These are phyloP conservation scores for Hemicentrotus pulcherrimus DNA, from an alignment of 35 echinoderm and acorn worm genomes.

Conservation along the genomic window DNA sequence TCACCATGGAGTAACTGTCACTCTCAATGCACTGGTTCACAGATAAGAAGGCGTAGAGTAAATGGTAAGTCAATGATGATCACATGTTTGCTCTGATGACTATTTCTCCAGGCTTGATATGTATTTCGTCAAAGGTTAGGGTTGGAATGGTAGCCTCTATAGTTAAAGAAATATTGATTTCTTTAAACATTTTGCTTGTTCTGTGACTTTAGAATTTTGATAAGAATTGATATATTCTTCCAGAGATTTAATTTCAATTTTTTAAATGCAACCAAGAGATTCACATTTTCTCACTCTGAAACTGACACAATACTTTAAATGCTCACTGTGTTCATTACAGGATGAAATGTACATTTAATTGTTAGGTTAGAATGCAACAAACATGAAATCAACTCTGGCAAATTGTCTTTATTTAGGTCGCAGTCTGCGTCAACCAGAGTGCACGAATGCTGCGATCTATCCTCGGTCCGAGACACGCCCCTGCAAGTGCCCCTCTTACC, in stretches of 20 bases:
- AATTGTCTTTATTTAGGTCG: slow-evolving; percentile 10
- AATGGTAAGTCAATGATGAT: slow-evolving; percentile 53
- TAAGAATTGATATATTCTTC: too few relatives aligned
- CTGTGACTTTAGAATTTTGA: too few relatives aligned
- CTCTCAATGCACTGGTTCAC: slow-evolving; percentile 55
- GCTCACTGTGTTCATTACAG: background rate
- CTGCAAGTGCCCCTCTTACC: slow-evolving; percentile 64
- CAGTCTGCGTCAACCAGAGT: slow-evolving; percentile 36
- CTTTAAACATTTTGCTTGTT: too few relatives aligned
- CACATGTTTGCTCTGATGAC: background rate
- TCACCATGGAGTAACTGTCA: slow-evolving; percentile 69
- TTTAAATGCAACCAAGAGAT: too few relatives aligned
- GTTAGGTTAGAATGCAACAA: background rate
- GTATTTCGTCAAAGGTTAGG: too few relatives aligned
- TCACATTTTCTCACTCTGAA: too few relatives aligned
- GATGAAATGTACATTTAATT: background rate
- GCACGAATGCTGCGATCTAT: slow-evolving; percentile 16
- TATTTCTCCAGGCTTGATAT: too few relatives aligned
- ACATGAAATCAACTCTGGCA: background rate
- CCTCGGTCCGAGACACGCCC: slow-evolving; percentile 30
- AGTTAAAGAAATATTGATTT: too few relatives aligned
- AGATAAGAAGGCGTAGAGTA: slow-evolving; percentile 63
- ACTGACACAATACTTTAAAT: background rate
- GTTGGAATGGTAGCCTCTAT: too few relatives aligned
- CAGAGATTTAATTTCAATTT: too few relatives aligned